Conservation (phyloP, 1,140 invertebrate species). For the Lamellibrachia luymesi region DNA sequence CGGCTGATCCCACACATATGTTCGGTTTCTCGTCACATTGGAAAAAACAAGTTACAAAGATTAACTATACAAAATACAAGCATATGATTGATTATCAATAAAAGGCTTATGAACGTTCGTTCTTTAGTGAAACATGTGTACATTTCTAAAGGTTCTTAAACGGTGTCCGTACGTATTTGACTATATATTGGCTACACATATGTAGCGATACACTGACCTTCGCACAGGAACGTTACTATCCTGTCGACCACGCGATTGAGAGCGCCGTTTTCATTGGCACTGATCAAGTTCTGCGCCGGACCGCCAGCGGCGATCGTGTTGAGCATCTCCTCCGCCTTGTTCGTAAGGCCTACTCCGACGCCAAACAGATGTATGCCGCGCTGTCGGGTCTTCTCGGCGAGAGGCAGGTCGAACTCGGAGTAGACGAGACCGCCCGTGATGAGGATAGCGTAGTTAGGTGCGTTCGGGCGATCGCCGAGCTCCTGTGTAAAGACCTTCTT, state of each 20-base stretch:
- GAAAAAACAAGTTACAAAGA: no score
- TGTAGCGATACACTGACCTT: neutral
- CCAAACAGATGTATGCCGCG: conserved; percentile 9
- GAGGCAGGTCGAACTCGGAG: conserved; percentile 12
- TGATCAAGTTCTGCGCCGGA: conserved; percentile 6
- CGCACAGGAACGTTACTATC: conserved; percentile 22
- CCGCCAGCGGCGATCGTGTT: conserved; percentile 8
- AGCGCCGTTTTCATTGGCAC: neutral
- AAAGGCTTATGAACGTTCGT: no score
- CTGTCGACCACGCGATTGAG: neutral
- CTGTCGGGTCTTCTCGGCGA: neutral
- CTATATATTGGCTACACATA: no score
- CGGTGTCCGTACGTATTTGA: no score
- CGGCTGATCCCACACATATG: no score
- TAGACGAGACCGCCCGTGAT: conserved; percentile 23
- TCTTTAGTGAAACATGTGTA: no score
- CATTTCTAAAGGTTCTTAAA: no score
- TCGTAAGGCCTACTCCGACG: conserved; percentile 13
- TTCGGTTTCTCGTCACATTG: no score
- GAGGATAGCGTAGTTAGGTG: conserved; percentile 24
- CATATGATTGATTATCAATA: no score
- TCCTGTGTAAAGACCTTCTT: conserved; percentile 16
- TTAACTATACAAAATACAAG: no score
- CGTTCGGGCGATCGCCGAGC: conserved; percentile 21
- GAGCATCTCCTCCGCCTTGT: conserved; percentile 13